Conservation (phyloP, 1,140 invertebrate species). For the Olivierus martensii region DNA sequence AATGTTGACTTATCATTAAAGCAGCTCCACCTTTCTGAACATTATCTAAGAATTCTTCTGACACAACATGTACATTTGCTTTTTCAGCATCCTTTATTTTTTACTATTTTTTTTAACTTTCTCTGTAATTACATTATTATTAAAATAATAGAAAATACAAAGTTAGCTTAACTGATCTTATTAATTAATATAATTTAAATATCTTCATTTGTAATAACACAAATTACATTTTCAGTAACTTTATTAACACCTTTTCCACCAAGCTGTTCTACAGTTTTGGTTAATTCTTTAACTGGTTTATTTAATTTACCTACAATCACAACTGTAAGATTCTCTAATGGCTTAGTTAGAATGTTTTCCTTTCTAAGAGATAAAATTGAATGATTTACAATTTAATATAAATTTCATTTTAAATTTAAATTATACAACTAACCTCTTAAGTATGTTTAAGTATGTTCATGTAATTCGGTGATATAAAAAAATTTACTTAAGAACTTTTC, state of each 20-base stretch:
- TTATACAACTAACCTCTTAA: no score
- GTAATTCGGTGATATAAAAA: no score
- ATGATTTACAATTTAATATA: no score
- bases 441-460: no score
- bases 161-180: background rate
- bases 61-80: constrained; percentile 58
- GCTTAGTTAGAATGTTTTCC: no score
- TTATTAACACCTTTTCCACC: constrained; percentile 58
- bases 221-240: constrained; percentile 48
- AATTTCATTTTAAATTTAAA: no score
- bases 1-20: constrained; percentile 11
- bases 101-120: constrained; percentile 52
- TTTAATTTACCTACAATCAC: constrained; percentile 51
- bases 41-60: constrained; percentile 57
- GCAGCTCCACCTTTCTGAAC: constrained; percentile 29
- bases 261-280: constrained; percentile 27
- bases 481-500: no score
- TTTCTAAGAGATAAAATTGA: no score
- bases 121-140: constrained; percentile 22
- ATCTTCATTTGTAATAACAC: constrained; percentile 56
- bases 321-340: constrained; percentile 66
- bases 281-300: constrained; percentile 23
- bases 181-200: constrained; percentile 7
- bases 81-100: constrained; percentile 50
- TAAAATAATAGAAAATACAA: background rate